phyloP scores from a whole-genome alignment of 2,113 vertebrate genomes.

The Sturnus vulgaris region DNA sequence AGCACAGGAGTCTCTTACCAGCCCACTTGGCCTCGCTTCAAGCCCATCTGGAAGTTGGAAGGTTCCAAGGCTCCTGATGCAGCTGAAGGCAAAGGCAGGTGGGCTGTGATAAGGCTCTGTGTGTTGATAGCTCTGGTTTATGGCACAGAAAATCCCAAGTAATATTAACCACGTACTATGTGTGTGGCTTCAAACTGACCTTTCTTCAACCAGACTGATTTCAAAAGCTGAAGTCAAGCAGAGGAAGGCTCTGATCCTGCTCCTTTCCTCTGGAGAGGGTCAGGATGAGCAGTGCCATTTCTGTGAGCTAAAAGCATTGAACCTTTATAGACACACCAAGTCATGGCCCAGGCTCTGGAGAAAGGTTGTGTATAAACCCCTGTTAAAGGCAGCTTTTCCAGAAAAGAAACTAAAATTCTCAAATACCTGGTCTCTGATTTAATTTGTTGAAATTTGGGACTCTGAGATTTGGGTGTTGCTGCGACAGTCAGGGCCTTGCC shows the following conservation, averaged over 20 bases:
- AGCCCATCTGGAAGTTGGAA: neutral
- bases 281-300: neutral
- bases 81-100: neutral
- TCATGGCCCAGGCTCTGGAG: neutral
- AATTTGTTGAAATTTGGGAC: neutral
- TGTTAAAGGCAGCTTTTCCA: neutral
- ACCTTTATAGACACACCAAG: neutral
- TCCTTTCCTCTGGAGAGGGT: neutral
- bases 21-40: neutral
- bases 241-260: neutral
- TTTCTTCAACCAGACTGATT: neutral
- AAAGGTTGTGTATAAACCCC: neutral
- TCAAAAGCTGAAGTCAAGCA: neutral
- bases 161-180: rapidly evolving
- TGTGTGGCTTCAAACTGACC: neutral
- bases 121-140: neutral
- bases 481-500: neutral
- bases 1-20: neutral
- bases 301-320: neutral
- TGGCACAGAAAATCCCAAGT: neutral
- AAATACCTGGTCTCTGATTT: neutral
- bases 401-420: neutral
- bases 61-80: neutral
- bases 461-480: neutral
- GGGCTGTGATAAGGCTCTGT: neutral